Percentiles rank a stretch among this genome's conserved stretches.
These are phyloP conservation scores for Amorpha juglandis DNA, from an alignment of 2,888 invertebrate genomes.

Conservation along the genomic window DNA sequence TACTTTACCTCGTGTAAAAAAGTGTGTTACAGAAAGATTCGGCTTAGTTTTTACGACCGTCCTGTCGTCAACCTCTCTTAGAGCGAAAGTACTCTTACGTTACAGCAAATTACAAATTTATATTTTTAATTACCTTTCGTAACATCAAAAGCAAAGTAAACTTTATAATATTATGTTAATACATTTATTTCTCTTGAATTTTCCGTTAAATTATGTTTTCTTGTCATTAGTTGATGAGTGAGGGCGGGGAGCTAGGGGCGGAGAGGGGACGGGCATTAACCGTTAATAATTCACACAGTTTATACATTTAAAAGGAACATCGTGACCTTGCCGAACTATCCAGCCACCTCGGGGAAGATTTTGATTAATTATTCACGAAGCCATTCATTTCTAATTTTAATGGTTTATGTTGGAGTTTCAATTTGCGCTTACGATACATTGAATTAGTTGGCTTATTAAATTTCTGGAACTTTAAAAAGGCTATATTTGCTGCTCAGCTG, in stretches of 20 bases:
- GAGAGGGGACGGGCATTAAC: background rate
- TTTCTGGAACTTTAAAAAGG: too few relatives aligned
- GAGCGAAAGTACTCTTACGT: too few relatives aligned
- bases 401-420: background rate
- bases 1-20: too few relatives aligned
- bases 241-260: background rate
- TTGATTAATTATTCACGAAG: constrained; percentile 12
- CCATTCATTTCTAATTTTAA: background rate
- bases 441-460: too few relatives aligned
- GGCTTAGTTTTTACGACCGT: too few relatives aligned
- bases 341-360: background rate
- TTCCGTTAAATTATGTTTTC: constrained; percentile 22
- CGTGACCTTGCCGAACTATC: constrained; percentile 12
- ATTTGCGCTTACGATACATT: too few relatives aligned
- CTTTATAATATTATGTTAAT: constrained; percentile 26
- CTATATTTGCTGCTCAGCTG: too few relatives aligned
- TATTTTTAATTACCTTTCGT: background rate
- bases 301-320: constrained; percentile 19
- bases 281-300: constrained; percentile 26
- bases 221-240: constrained; percentile 6
- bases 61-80: too few relatives aligned
- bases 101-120: background rate
- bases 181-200: constrained; percentile 24
- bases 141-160: background rate
- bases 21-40: too few relatives aligned